Evolutionary conservation across 2,113 vertebrate species (phyloP).

Genomic region (Struthidea cinerea): DNA sequence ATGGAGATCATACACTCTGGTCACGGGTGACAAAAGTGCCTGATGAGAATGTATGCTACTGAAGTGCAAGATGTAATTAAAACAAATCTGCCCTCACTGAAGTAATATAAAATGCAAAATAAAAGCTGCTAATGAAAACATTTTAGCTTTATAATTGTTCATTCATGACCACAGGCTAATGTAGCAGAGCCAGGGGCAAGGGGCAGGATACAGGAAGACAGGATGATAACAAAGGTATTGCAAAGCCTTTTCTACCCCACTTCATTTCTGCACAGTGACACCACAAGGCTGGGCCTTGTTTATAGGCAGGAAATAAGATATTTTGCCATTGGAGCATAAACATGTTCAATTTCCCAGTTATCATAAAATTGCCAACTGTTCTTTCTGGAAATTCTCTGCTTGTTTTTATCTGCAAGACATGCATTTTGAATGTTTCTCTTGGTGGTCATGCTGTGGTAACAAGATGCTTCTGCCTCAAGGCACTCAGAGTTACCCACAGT

Average conservation of each 20-base stretch:
- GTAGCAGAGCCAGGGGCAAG: neutral
- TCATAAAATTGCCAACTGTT: neutral
- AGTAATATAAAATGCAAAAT: neutral
- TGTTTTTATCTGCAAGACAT: neutral
- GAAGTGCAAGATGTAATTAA: neutral
- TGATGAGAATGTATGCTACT: neutral
- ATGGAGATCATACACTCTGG: neutral
- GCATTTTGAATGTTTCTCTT: neutral
- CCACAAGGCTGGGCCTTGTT: neutral
- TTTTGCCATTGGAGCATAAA: neutral
- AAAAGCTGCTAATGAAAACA: neutral
- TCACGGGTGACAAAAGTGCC: neutral
- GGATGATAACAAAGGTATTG: neutral
- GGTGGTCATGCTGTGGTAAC: neutral
- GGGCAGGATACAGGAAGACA: neutral
- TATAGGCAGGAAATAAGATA: neutral
- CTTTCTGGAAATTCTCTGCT: neutral
- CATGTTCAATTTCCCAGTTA: neutral
- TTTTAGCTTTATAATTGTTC: neutral
- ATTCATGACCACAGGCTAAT: neutral
- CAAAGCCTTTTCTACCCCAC: neutral
- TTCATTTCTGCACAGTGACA: neutral
- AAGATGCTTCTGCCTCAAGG: neutral
- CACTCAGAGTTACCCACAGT: neutral
- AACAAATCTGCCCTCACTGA: neutral